These are phyloP conservation scores for Phyllotreta cruciferae DNA, from an alignment of 2,888 invertebrate genomes.

Conservation along the genomic window DNA sequence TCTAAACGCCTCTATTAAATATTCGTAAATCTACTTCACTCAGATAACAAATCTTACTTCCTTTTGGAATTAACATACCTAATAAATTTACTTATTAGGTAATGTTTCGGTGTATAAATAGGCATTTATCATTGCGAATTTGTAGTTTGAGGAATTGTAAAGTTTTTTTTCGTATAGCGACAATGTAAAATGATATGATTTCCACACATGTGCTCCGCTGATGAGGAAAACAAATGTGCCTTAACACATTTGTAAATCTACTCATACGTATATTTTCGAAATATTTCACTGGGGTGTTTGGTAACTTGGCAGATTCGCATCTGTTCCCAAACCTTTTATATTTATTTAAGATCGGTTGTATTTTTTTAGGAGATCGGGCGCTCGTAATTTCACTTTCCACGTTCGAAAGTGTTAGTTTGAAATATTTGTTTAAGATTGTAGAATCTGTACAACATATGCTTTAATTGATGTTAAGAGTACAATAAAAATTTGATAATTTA, in stretches of 20 bases:
- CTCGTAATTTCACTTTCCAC: too few species aligned
- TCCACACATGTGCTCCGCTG: neutral
- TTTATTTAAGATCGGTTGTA: too few species aligned
- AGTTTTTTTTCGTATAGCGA: neutral
- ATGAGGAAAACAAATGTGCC: neutral
- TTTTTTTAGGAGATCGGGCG: too few species aligned
- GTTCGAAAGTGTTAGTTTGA: too few species aligned
- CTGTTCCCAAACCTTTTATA: too few species aligned
- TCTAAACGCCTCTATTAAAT: conserved; percentile 8
- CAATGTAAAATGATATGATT: neutral
- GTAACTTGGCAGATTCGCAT: too few species aligned
- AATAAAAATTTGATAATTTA: neutral
- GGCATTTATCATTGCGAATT: neutral
- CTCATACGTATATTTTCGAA: too few species aligned
- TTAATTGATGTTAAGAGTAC: too few species aligned
- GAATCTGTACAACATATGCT: too few species aligned
- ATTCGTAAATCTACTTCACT: conserved; percentile 2
- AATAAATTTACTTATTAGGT: neutral
- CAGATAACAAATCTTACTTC: neutral
- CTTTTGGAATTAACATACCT: neutral
- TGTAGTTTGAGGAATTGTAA: neutral
- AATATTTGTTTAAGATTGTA: too few species aligned
- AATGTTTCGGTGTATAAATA: neutral
- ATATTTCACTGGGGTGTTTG: too few species aligned
- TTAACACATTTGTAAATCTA: too few species aligned